Conservation (phyloP, 2,113 vertebrate species). For the Psettodes erumei region DNA sequence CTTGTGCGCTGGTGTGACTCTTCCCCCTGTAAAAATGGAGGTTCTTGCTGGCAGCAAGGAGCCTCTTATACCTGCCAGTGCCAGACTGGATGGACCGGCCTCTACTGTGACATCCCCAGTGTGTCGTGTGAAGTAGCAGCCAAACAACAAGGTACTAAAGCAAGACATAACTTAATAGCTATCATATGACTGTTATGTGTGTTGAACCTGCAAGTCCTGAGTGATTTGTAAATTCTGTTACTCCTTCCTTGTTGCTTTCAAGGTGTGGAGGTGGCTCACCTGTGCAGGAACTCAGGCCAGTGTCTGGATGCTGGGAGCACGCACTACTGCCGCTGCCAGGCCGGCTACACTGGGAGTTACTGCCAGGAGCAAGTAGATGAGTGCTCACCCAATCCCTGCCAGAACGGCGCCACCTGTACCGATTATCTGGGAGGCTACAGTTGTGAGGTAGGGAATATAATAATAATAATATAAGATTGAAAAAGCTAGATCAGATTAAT, state of each 20-base stretch:
- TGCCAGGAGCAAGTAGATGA: slow-evolving; percentile 97
- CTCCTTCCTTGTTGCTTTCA: slow-evolving; percentile 54
- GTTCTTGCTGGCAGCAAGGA: slow-evolving; percentile 93
- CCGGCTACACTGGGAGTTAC: slow-evolving; percentile 96
- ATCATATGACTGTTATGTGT: background rate
- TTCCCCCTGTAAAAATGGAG: slow-evolving; percentile 93
- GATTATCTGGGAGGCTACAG: slow-evolving; percentile 97
- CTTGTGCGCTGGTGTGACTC: slow-evolving; percentile 96
- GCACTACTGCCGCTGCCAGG: slow-evolving; percentile 95
- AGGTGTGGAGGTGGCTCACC: slow-evolving; percentile 86
- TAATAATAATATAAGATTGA: no score
- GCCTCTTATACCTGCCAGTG: slow-evolving; percentile 93
- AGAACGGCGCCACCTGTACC: slow-evolving; percentile 94
- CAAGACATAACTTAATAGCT: background rate
- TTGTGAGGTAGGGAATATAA: slow-evolving; percentile 87
- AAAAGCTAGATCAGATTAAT: background rate
- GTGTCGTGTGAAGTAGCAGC: slow-evolving; percentile 97
- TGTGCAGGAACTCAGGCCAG: slow-evolving; percentile 93
- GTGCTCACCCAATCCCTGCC: slow-evolving; percentile 95
- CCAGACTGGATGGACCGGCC: slow-evolving; percentile 93
- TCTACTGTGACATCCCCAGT: slow-evolving; percentile 94
- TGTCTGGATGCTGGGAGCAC: slow-evolving; percentile 92
- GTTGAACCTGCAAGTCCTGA: background rate
- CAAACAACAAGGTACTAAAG: slow-evolving; percentile 86
- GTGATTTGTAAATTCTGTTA: slow-evolving; percentile 1